Evolutionary conservation across 1,140 invertebrate genomes (phyloP).

Genomic region (Holcopasites calliopsidis): DNA sequence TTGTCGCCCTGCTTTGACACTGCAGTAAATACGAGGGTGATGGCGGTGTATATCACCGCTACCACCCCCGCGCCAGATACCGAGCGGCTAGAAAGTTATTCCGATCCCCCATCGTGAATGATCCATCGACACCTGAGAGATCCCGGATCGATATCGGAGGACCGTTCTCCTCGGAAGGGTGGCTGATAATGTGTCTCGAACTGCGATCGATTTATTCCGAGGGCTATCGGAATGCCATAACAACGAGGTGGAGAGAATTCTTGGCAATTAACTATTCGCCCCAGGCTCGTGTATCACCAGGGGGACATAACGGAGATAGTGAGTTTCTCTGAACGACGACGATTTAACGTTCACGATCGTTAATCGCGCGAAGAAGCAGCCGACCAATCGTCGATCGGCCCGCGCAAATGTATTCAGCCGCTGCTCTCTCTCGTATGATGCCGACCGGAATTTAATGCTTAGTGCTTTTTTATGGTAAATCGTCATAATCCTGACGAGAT

Average conservation of each 20-base stretch:
- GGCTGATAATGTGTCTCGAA: neutral
- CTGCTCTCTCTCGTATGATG: neutral
- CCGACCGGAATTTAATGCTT: neutral
- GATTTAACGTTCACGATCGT: constrained; percentile 57
- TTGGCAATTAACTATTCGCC: constrained; percentile 64
- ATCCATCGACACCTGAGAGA: neutral
- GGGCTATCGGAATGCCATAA: constrained; percentile 62
- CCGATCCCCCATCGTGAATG: neutral
- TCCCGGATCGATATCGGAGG: neutral
- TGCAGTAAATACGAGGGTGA: constrained; percentile 79
- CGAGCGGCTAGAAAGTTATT: constrained; percentile 33
- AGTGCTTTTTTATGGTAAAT: neutral
- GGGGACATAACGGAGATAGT: constrained; percentile 58
- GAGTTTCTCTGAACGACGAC: constrained; percentile 52
- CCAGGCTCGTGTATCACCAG: constrained; percentile 64
- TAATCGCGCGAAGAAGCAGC: constrained; percentile 52
- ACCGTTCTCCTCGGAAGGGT: too few relatives aligned
- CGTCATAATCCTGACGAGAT: neutral
- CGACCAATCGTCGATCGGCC: constrained; percentile 24
- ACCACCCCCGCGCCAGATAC: constrained; percentile 52
- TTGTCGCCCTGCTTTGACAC: constrained; percentile 79
- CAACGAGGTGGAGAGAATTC: constrained; percentile 51
- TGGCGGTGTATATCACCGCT: constrained; percentile 77
- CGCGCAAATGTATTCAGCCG: constrained; percentile 32
- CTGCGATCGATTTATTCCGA: constrained; percentile 1